Percentiles rank a stretch among this genome's conserved stretches.
These are phyloP conservation scores for Canis aureus DNA, from an alignment of 2,113 vertebrate species.

Conservation along the genomic window DNA sequence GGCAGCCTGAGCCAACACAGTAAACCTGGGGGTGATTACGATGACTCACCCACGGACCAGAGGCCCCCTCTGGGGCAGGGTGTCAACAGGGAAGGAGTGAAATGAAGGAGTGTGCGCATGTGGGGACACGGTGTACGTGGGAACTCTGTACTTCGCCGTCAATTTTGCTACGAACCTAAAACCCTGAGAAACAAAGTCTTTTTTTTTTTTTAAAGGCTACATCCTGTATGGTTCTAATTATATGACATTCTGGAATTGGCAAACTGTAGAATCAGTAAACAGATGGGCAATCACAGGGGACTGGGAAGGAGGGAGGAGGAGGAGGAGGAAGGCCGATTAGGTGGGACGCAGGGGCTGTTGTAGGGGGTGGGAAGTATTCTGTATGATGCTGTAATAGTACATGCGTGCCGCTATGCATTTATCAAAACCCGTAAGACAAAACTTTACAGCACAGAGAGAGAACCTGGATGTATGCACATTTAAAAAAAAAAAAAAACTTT, in stretches of 20 bases:
- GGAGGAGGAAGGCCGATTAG: neutral
- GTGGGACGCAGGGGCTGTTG: neutral
- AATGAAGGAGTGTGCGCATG: neutral
- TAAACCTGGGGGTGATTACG: neutral
- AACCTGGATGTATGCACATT: neutral
- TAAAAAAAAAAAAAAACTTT: neutral
- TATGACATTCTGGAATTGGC: neutral
- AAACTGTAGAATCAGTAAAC: neutral
- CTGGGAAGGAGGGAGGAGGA: neutral
- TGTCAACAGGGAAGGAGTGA: neutral
- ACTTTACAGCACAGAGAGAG: neutral
- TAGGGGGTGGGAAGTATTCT: neutral
- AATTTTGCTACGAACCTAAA: neutral
- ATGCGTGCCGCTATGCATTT: neutral
- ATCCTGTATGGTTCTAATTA: neutral
- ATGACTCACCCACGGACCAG: neutral
- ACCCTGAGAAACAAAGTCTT: neutral
- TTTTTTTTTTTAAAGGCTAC: neutral
- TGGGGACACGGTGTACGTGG: fast-evolving
- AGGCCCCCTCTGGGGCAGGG: fast-evolving
- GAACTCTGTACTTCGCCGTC: neutral
- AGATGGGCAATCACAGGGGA: neutral
- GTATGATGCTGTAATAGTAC: neutral
- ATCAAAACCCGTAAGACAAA: neutral
- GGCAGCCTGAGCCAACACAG: neutral